Evolutionary conservation across 1,140 invertebrate species (phyloP).

Genomic region (Harlomillsia oculata): DNA sequence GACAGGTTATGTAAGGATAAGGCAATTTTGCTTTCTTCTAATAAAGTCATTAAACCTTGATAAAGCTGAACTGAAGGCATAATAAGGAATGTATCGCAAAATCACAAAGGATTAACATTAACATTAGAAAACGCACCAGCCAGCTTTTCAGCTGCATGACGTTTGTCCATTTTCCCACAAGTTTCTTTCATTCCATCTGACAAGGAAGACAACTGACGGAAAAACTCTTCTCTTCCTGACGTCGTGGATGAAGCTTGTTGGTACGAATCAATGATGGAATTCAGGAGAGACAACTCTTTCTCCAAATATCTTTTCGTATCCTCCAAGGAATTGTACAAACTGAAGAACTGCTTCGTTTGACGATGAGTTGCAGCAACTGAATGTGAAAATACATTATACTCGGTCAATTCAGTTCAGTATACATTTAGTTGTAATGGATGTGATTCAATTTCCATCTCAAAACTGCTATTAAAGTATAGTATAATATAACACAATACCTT

Average conservation of each 20-base stretch:
- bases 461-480: background rate
- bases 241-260: slow-evolving; percentile 44
- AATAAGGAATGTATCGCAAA: background rate
- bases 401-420: background rate
- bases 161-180: slow-evolving; percentile 31
- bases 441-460: too few species aligned
- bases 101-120: too few species aligned
- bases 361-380: slow-evolving; percentile 84
- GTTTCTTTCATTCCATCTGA: slow-evolving; percentile 32
- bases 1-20: background rate
- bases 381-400: slow-evolving; percentile 40
- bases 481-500: too few species aligned
- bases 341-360: slow-evolving; percentile 96
- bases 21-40: background rate
- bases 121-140: slow-evolving; percentile 10
- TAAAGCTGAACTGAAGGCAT: background rate
- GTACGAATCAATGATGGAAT: slow-evolving; percentile 90
- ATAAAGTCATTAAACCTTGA: background rate
- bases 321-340: slow-evolving; percentile 88
- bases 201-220: slow-evolving; percentile 20
- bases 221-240: slow-evolving; percentile 29
- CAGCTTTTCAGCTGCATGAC: slow-evolving; percentile 22
- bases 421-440: background rate
- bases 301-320: slow-evolving; percentile 83
- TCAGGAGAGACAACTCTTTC: slow-evolving; percentile 81